A percentile compares a stretch with the other conserved stretches of the same genome.
Conservation (phyloP, 2,888 invertebrate species). For the Linyphia triangularis region DNA sequence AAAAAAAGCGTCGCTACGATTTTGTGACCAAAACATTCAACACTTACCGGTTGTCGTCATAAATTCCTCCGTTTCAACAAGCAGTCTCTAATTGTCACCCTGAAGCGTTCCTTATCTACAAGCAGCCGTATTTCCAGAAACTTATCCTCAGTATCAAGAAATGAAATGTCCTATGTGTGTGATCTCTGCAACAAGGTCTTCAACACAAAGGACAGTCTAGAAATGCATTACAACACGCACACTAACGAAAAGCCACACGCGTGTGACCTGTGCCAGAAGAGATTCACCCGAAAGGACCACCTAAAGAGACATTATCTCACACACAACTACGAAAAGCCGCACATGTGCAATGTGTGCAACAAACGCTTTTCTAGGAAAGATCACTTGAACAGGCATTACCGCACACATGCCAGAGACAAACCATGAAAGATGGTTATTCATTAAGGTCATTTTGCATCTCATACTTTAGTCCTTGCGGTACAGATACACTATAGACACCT, state of each 20-base stretch:
- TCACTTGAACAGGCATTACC: not conserved
- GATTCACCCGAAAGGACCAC: not conserved
- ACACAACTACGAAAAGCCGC: conserved; percentile 1
- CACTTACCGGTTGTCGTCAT: too few relatives aligned
- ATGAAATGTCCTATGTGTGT: conserved; percentile 4
- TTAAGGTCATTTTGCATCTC: too few relatives aligned
- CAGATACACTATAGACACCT: too few relatives aligned
- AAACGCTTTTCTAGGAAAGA: conserved; percentile 11
- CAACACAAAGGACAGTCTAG: not conserved
- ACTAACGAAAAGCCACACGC: conserved; percentile 5
- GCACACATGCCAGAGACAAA: not conserved
- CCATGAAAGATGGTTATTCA: not conserved
- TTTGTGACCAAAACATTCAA: not conserved
- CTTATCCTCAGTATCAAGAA: not conserved
- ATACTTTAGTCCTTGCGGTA: too few relatives aligned
- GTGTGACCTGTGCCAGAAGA: not conserved
- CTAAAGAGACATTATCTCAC: not conserved
- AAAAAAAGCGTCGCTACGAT: too few relatives aligned
- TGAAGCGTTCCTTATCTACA: not conserved
- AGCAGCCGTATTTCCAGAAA: not conserved
- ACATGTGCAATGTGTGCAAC: conserved; percentile 12
- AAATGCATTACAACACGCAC: not conserved
- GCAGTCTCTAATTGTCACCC: too few relatives aligned
- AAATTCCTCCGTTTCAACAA: too few relatives aligned
- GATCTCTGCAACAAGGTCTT: conserved; percentile 7